phyloP scores from a whole-genome alignment of 2,888 invertebrate species.

The Imbricaverruca yamaguchii region DNA sequence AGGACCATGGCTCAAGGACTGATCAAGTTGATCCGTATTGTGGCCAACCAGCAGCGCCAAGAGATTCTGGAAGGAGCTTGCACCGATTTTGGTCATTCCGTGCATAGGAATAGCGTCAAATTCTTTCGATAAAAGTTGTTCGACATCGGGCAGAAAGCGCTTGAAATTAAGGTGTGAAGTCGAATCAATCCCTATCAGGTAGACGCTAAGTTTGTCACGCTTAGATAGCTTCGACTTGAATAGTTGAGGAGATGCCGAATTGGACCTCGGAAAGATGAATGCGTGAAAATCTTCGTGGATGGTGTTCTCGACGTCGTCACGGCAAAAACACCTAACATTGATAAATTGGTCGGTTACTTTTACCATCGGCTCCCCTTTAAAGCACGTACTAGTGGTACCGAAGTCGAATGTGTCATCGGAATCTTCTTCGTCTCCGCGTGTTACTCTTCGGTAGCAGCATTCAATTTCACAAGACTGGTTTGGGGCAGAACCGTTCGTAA shows the following conservation, averaged over 20 bases:
- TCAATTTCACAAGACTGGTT: neutral
- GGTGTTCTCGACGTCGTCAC: too few species aligned
- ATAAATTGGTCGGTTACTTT: neutral
- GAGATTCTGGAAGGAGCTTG: neutral
- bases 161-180: neutral
- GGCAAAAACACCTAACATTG: neutral
- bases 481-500: too few species aligned
- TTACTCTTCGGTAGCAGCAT: neutral
- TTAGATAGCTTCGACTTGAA: neutral
- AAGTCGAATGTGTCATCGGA: neutral
- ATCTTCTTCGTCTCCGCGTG: neutral
- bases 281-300: neutral
- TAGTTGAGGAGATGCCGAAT: too few species aligned
- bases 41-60: neutral
- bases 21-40: neutral
- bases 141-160: neutral
- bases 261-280: neutral
- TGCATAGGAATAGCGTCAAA: neutral
- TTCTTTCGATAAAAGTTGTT: neutral
- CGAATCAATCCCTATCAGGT: neutral
- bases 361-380: neutral
- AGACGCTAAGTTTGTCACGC: neutral
- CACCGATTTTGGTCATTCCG: neutral
- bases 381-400: neutral
- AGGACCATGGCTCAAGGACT: neutral